Conservation (phyloP, 2,888 invertebrate genomes). For the Cylindroiulus punctatus region DNA sequence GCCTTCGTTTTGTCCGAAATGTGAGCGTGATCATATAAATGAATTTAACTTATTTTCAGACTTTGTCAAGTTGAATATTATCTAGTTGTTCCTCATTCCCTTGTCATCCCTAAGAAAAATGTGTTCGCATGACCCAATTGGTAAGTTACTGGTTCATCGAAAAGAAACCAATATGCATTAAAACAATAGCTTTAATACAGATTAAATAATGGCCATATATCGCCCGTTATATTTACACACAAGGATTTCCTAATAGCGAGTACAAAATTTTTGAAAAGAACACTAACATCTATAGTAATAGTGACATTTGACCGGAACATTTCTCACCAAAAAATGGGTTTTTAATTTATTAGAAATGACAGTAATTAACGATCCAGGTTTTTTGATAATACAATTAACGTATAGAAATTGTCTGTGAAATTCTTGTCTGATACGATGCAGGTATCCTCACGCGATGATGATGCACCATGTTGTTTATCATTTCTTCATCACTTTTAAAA, state of each 20-base stretch:
- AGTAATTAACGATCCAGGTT: constrained; percentile 37
- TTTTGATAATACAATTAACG: constrained; percentile 23
- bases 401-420: constrained; percentile 40
- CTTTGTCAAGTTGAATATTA: too few relatives aligned
- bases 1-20: too few relatives aligned
- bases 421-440: background rate
- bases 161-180: background rate
- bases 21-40: too few relatives aligned
- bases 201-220: constrained; percentile 16
- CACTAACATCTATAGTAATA: constrained; percentile 29
- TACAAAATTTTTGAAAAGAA: constrained; percentile 34
- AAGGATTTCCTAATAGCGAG: constrained; percentile 47
- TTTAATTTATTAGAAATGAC: constrained; percentile 26
- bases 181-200: constrained; percentile 45
- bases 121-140: background rate
- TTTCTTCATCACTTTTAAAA: background rate
- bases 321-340: background rate
- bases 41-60: too few relatives aligned
- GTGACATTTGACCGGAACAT: constrained; percentile 40
- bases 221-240: constrained; percentile 33
- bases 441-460: constrained; percentile 30
- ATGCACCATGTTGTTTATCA: constrained; percentile 29
- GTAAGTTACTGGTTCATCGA: background rate
- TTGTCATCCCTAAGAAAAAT: background rate
- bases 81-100: background rate